Base-by-base conservation (phyloP, 2,113 vertebrate species). In the Aix galericulata region DNA sequence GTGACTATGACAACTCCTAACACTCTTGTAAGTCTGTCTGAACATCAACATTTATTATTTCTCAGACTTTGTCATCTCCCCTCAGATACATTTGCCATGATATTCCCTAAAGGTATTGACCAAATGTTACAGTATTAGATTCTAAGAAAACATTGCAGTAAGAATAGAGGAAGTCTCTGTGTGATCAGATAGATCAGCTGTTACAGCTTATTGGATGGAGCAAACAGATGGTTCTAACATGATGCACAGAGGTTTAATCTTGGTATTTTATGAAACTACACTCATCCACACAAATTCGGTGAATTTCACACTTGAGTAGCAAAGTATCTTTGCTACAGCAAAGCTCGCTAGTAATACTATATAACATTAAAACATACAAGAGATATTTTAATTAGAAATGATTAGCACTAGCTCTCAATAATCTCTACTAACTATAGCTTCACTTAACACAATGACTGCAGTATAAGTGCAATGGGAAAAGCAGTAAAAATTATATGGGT, bases 201-300 rank as follows among this genome's bases (percentile, higher is more conserved):
- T 74, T 91, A 79, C 50, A 76, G 66, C 21, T 83, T 88, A 88
- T 27, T 75, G 88, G 59, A 79, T 86, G 84, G 75, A 85, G 67
- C 36, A 89, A 92, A 78, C 94, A 95, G 96, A 94, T 94, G 93
- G 82, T 90, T 86, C 85, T 69, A 86, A 93, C 63, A 64, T 3
- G 52, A 82, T 29, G 76, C 23, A 20, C 52, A 84, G 68, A 63
- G 77, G 40, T 92, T 97, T 95, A 77, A 95, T 67, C 89, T 88
- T 2, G 0, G 46, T 62, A 80, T 53, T 88, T 86, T 72, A 63
- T 42, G 46, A 94, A 46, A 74, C 85, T 75, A 76, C 44, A 77
- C n/a, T 64, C 27, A 4, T 67, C 72, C 81, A 62, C 56, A 75
- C 27, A 62, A 83, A 64, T 90, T 48, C 66, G 23, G 17, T 25